phyloP scores from a whole-genome alignment of 2,113 vertebrate genomes.

The Carassius carassius region DNA sequence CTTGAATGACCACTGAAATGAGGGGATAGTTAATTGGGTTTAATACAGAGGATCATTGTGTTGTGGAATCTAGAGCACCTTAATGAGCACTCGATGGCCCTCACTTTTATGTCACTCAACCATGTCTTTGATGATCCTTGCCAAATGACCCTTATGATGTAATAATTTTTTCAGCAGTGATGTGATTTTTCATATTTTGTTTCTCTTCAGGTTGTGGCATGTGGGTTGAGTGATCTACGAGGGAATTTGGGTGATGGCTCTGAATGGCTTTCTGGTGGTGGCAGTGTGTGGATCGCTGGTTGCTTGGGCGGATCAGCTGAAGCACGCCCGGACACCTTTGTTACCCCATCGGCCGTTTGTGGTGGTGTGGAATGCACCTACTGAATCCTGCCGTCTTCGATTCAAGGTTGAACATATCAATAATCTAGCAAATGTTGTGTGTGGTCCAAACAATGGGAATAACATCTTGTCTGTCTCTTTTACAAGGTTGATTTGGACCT shows the following conservation, averaged over 20 bases:
- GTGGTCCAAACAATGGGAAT: neutral
- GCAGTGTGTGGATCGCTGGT: slow-evolving; percentile 48
- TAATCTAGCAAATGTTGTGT: neutral
- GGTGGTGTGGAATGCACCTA: slow-evolving; percentile 88
- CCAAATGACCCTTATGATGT: slow-evolving; percentile 60
- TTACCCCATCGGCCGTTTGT: slow-evolving; percentile 81
- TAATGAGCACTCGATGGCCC: slow-evolving; percentile 52
- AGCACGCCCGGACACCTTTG: slow-evolving; percentile 74
- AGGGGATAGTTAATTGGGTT: neutral
- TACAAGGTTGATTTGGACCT: slow-evolving; percentile 82
- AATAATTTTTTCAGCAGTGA: slow-evolving; percentile 53
- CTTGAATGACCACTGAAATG: neutral
- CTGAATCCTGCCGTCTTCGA: slow-evolving; percentile 78
- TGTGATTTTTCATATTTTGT: slow-evolving; percentile 41
- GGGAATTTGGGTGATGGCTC: slow-evolving; percentile 64
- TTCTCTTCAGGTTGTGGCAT: slow-evolving; percentile 33
- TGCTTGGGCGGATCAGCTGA: slow-evolving; percentile 57
- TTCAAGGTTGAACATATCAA: slow-evolving; percentile 69
- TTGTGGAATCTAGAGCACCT: slow-evolving; percentile 67
- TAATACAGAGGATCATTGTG: slow-evolving; percentile 63
- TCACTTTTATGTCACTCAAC: slow-evolving; percentile 49
- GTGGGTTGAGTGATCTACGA: slow-evolving; percentile 64
- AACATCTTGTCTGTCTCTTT: neutral
- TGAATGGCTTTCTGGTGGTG: slow-evolving; percentile 54
- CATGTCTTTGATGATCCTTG: slow-evolving; percentile 61